phyloP scores from a whole-genome alignment of 30 jellyfish, hydroid and myxozoan genomes.

The Cassiopea xamachana region DNA sequence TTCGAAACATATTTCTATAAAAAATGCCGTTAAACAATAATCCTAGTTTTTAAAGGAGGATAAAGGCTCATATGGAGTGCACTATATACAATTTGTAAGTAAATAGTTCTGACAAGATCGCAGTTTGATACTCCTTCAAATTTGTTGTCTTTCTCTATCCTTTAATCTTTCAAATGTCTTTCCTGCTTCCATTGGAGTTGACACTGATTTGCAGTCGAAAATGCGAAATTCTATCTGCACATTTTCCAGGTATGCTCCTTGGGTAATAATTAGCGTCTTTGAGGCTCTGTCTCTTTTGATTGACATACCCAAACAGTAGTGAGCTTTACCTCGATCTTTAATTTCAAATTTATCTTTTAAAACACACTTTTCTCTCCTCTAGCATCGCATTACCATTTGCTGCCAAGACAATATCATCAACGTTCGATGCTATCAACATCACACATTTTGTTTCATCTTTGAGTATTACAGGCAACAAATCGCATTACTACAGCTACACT shows the following conservation, averaged over 20 bases:
- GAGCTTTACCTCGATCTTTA: conserved; percentile 11
- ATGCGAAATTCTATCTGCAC: conserved; percentile 2
- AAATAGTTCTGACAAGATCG: background rate
- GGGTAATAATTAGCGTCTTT: background rate
- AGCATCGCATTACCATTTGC: background rate
- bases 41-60: too few species aligned
- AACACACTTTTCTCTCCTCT: background rate
- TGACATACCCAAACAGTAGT: conserved; percentile 9
- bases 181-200: conserved; percentile 56
- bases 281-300: conserved; percentile 9
- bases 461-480: too few species aligned
- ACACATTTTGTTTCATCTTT: background rate
- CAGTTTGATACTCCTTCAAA: background rate
- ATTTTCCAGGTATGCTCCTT: conserved; percentile 8
- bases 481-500: too few species aligned
- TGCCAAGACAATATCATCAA: conserved; percentile 18
- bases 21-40: too few species aligned
- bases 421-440: background rate
- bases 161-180: background rate
- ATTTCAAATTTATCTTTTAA: conserved; percentile 13
- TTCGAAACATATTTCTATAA: too few species aligned
- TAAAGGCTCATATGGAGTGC: too few species aligned
- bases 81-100: too few species aligned
- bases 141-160: background rate
- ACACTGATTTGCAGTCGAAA: conserved; percentile 35